Base-by-base conservation (phyloP, 2,797 vertebrate species). In the Falco peregrinus region DNA sequence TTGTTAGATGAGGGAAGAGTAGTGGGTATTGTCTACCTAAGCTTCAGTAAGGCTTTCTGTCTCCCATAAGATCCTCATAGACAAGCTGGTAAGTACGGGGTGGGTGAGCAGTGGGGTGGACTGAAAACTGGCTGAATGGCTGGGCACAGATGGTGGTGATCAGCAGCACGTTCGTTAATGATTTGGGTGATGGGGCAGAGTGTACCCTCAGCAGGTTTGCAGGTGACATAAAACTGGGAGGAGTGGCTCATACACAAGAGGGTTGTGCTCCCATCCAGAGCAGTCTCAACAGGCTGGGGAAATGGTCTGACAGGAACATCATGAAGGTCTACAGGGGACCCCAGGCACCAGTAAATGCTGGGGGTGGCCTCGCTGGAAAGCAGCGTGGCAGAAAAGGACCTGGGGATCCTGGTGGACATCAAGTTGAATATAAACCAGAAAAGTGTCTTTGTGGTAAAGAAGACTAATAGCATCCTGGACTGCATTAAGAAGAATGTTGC, bases 241-340 rank as follows among this genome's bases (percentile, higher is more conserved):
- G 26, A 54, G 26, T 13, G 28, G 21, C 35, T 90, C 26, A 33
- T 74, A 31, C 5, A 77, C 15, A 48, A 81, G 22, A 21, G 4
- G 9, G 5, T 28, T 0, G 0, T 57, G 57, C 4, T 89, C 11
- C 31, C 20, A 28, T 41, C 13, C 25, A 61, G 59, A 82, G 10
- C 2, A 5, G 57, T 33, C 20, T 61, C 1, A 2, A 50, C 56
- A 70, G 26, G 13, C 24, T 89, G 51, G n/a, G 91, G 10, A 93
- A 91, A 87, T 33, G 33, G 16, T 14, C 20, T 70, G 51, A 16
- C 20, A 59, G 33, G 22, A 88, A 50, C 5, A 14, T 67, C 26
- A 47, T 69, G 5, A 69, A 83, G 20, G 39, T 85, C 51, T 77
- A 6, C 8, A 51, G 19, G 15, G 14, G 10, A 61, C 5, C 11